A percentile compares a stretch with the other conserved stretches of the same genome.
These are phyloP conservation scores for Aquatica leii DNA, from an alignment of 2,888 invertebrate genomes.

Conservation along the genomic window DNA sequence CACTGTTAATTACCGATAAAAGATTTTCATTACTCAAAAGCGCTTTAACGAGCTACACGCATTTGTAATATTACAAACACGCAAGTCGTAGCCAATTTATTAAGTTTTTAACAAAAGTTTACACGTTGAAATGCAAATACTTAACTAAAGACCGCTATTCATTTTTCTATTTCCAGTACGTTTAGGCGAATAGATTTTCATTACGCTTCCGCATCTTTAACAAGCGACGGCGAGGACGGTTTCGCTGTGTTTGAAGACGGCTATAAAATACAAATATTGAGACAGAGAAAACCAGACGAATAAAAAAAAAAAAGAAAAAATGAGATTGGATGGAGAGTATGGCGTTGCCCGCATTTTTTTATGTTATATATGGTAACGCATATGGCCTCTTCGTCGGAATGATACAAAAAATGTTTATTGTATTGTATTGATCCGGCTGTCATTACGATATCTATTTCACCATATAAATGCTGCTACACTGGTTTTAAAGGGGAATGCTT, in stretches of 20 bases:
- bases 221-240: no score
- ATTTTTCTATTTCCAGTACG: neutral
- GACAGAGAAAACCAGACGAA: neutral
- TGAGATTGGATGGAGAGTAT: slow-evolving; percentile 23
- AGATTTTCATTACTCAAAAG: neutral
- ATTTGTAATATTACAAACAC: neutral
- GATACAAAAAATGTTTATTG: slow-evolving; percentile 40
- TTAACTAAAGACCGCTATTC: neutral
- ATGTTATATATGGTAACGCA: slow-evolving; percentile 30
- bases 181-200: neutral
- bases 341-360: slow-evolving; percentile 26
- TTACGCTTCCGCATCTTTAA: neutral
- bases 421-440: slow-evolving; percentile 40
- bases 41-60: neutral
- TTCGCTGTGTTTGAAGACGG: slow-evolving; percentile 6
- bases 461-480: slow-evolving; percentile 36
- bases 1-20: neutral
- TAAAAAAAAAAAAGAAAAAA: slow-evolving; percentile 12
- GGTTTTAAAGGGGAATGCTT: slow-evolving; percentile 26
- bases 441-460: slow-evolving; percentile 39
- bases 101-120: no score
- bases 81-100: no score
- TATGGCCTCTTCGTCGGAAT: slow-evolving; percentile 31
- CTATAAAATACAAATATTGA: neutral
- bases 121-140: neutral